Base-by-base conservation (phyloP, 1,140 invertebrate genomes). In the Drosophila saltans region DNA sequence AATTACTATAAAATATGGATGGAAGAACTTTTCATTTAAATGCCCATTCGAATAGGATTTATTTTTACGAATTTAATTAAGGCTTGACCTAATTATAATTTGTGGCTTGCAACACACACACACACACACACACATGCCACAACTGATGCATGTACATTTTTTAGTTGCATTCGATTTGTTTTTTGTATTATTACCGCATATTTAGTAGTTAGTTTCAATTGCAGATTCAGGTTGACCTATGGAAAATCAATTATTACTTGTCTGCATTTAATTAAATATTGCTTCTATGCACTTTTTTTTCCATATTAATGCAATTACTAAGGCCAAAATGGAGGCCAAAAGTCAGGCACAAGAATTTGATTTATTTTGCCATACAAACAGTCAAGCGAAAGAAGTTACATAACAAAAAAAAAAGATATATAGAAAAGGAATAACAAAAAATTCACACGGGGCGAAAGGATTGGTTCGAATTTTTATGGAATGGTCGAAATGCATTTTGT, bases 191-290 rank as follows among this genome's bases (percentile, higher is more conserved):
- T 65, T 43, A 69, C 62, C 36, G 58, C 48, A 56, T 40, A 76
- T 72, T 78, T 78, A 78, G 67, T 72, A 78, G 74, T 72, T 78
- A 69, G 75, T 62, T 78, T 72, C 75, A 59, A 78, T 78, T 78
- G 78, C 75, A 75, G 21, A 72, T 33, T 57, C 57, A 3, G 74
- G 75, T 69, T 77, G 28, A 30, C 28, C 28, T 30, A 30, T 30
- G 4, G 39, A 52, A 78, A 78, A 78, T 78, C 69, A 78, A 78
- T 78, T 78, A 78, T 72, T 68, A 48, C 41, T 63, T 66, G 75
- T 16, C 68, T 59, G 68, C 60, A 78, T 78, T 78, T 72, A 78
- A 78, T 78, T 78, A 78, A 78, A 78, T 78, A 55, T 67, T 58
- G 56, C 41, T 78, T 63, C 41, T 55, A 21, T 60, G 3, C 2